A percentile compares a stretch with the other conserved stretches of the same genome.
Conservation (phyloP, 1,140 invertebrate species). For the Anastatus disparis region DNA sequence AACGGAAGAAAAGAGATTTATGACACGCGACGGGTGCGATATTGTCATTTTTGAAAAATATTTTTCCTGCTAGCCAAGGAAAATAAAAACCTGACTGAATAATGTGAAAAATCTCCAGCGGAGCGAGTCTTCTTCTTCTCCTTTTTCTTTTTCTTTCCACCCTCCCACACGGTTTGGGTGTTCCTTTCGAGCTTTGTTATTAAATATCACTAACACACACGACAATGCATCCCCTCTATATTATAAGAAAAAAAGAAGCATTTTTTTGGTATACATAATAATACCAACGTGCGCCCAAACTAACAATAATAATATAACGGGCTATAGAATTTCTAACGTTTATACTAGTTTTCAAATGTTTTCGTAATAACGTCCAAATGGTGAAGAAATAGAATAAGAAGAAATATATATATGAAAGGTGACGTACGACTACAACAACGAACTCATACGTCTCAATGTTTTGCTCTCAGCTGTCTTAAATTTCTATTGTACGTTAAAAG, state of each 20-base stretch:
- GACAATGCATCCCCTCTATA: too few relatives aligned
- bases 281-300: conserved; percentile 5
- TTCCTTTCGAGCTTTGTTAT: too few relatives aligned
- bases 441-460: conserved; percentile 66
- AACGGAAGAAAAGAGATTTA: too few relatives aligned
- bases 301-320: conserved; percentile 28
- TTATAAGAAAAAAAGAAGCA: too few relatives aligned
- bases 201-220: too few relatives aligned
- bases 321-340: too few relatives aligned
- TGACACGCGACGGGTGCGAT: too few relatives aligned
- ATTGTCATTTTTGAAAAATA: too few relatives aligned
- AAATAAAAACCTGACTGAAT: conserved; percentile 35
- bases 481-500: conserved; percentile 56
- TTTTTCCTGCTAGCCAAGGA: too few relatives aligned
- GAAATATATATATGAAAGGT: conserved; percentile 43
- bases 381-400: conserved; percentile 50
- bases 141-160: conserved; percentile 13
- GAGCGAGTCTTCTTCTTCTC: conserved; percentile 19
- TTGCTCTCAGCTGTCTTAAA: conserved; percentile 63
- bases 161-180: conserved; percentile 19
- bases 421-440: conserved; percentile 58
- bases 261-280: too few relatives aligned
- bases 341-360: conserved; percentile 60
- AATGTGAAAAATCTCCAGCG: conserved; percentile 41
- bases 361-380: conserved; percentile 59